Base-by-base conservation (phyloP, 1,140 invertebrate genomes). In the Ctenoplectra terminalis region DNA sequence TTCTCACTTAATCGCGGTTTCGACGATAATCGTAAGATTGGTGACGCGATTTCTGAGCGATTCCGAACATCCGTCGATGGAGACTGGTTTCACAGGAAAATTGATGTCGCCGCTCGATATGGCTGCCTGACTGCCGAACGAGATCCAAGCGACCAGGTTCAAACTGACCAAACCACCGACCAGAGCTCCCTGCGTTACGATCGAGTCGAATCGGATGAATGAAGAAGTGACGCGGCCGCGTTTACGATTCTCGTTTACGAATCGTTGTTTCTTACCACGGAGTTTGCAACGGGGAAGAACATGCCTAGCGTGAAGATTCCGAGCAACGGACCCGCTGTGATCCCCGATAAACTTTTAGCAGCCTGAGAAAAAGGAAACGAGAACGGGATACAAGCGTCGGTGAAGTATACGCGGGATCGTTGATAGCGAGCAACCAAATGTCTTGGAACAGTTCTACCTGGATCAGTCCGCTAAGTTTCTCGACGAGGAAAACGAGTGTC, bases 261-360 rank as follows among this genome's bases (percentile, higher is more conserved):
- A 0, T 4, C 40, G 2, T 48, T 48, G 23, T 23, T 31, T 52
- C 92, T 94, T 94, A 97, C 96, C 87, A 93, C 94, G 17, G 95
- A 94, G 88, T 97, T 97, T 0, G 96, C 95, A 93, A 94, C 95
- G 0, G 97, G 97, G 58, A 96, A 95, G 87, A 97, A 96, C 92
- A 97, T 95, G 69, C 97, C 97, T 48, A 97, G 93, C 2, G 96
- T 96, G 88, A 98, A 98, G 11, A 97, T 94, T 7, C 97, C 97
- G 1, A 97, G 92, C 4, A 97, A 92, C 34, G 97, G 96, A 58
- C 97, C 97, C 3, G 95, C 95, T 0, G 96, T 96, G 73, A 96
- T 96, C 1, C 95, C 95, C 0, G 95, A 94, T 37, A 96, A 90
- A 87, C 96, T 96, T 86, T 96, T 96, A 1, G 94, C 95, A 23